A percentile compares a stretch with the other conserved stretches of the same genome.
Evolutionary conservation across 2,797 vertebrate species (phyloP).

Genomic region (Catamblyrhynchus diadema): DNA sequence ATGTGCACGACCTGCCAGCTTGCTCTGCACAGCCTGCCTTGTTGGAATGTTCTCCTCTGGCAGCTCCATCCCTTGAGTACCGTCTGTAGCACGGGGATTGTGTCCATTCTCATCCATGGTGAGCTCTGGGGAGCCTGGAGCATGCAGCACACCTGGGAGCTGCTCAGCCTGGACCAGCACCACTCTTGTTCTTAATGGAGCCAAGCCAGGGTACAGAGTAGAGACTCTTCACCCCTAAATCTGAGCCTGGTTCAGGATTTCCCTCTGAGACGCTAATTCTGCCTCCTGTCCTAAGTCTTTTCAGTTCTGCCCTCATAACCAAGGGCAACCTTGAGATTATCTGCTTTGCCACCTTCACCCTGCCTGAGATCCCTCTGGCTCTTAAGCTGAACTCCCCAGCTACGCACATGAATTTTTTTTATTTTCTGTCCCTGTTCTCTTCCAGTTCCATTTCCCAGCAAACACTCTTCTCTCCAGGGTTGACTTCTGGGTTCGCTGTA

Average conservation of each 20-base stretch:
- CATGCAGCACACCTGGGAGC: not conserved
- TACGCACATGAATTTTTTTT: not conserved
- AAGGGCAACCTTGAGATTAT: not conserved
- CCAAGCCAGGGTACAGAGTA: not conserved
- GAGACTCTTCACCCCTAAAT: not conserved
- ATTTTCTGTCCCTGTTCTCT: not conserved
- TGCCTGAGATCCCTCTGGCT: not conserved
- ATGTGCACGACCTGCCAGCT: not conserved
- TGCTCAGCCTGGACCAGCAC: not conserved
- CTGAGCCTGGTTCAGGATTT: not conserved
- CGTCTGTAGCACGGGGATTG: accelerated
- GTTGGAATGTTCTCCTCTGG: not conserved
- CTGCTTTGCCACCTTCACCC: not conserved
- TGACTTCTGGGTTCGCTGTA: not conserved
- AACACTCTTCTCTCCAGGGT: not conserved
- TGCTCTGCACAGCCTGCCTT: not conserved
- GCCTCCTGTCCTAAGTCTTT: not conserved
- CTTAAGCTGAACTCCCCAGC: not conserved
- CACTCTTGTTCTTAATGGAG: not conserved
- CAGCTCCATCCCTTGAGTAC: not conserved
- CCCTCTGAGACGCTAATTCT: not conserved
- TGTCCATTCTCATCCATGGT: not conserved
- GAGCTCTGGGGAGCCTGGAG: not conserved
- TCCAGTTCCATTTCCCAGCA: not conserved
- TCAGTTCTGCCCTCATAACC: not conserved